Percentiles rank a stretch among this genome's conserved stretches.
Evolutionary conservation across 2,113 vertebrate species (phyloP).

Genomic region (Odontesthes bonariensis): DNA sequence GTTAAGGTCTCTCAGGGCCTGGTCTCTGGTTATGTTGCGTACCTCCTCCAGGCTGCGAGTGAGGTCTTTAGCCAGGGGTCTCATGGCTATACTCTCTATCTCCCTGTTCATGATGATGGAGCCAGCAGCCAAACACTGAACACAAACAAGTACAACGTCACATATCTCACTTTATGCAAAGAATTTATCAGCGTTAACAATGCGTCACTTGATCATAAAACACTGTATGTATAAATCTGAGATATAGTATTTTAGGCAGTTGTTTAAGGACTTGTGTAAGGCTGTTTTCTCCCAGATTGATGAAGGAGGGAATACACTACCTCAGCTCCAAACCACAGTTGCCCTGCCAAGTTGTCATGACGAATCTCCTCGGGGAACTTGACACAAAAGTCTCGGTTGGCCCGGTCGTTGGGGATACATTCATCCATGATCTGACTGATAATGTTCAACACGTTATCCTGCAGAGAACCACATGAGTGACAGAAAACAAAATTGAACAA

Average conservation of each 20-base stretch:
- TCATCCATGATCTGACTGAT: constrained; percentile 98
- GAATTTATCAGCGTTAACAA: neutral
- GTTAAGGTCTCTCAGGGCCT: constrained; percentile 94
- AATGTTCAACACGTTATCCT: constrained; percentile 97
- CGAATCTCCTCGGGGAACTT: constrained; percentile 99
- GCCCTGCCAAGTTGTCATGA: constrained; percentile 97
- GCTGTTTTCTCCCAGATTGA: constrained; percentile 45
- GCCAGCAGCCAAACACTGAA: constrained; percentile 95
- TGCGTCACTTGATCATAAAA: neutral
- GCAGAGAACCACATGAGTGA: constrained; percentile 51
- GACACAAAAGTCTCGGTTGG: constrained; percentile 95
- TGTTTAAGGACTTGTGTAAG: constrained; percentile 7
- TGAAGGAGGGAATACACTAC: constrained; percentile 78
- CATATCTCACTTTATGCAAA: neutral
- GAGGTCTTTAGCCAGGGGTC: constrained; percentile 94
- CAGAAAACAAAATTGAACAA: constrained; percentile 44
- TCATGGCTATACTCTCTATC: constrained; percentile 99
- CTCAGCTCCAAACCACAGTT: constrained; percentile 99
- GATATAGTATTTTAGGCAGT: neutral
- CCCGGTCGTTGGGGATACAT: constrained; percentile 94
- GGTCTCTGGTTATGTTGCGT: constrained; percentile 93
- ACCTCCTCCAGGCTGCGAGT: constrained; percentile 95
- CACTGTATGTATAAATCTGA: neutral
- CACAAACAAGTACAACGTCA: constrained; percentile 22
- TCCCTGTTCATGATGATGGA: constrained; percentile 99